phyloP scores from a whole-genome alignment of 2,797 vertebrate species.

The Anableps anableps region DNA sequence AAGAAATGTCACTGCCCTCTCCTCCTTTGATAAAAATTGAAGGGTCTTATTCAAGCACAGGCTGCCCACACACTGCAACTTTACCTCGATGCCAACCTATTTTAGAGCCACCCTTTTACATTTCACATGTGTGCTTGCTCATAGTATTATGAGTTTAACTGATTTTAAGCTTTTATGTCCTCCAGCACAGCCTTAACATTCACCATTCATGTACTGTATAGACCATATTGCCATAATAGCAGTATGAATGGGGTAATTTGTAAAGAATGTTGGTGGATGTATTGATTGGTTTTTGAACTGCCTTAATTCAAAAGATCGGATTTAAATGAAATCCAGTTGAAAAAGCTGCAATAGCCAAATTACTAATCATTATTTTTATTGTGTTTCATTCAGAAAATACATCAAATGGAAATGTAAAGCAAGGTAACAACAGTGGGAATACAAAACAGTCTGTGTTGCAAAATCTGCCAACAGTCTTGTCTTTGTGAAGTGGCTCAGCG shows the following conservation, averaged over 20 bases:
- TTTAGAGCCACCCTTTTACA: neutral
- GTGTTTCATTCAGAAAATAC: neutral
- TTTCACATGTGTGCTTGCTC: neutral
- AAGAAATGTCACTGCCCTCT: conserved; percentile 33
- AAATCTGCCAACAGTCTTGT: conserved; percentile 54
- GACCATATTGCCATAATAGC: neutral
- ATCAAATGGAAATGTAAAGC: neutral
- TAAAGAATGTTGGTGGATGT: neutral
- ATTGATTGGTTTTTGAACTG: neutral
- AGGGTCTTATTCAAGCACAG: conserved; percentile 12
- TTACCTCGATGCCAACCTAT: conserved; percentile 26
- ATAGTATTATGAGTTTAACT: neutral
- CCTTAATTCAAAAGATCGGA: neutral
- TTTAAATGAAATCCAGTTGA: neutral
- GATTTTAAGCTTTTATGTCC: neutral
- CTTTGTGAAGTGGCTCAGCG: conserved; percentile 54
- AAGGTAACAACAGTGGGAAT: conserved; percentile 28
- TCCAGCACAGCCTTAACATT: neutral
- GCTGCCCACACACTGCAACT: conserved; percentile 26
- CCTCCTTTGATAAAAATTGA: conserved; percentile 14
- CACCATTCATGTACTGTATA: neutral
- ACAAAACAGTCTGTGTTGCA: conserved; percentile 50
- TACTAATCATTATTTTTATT: neutral
- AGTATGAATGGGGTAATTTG: neutral
- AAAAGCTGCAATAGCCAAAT: neutral